These are phyloP conservation scores for Pedetes capensis DNA, from an alignment of 2,113 vertebrate species.

Conservation along the genomic window DNA sequence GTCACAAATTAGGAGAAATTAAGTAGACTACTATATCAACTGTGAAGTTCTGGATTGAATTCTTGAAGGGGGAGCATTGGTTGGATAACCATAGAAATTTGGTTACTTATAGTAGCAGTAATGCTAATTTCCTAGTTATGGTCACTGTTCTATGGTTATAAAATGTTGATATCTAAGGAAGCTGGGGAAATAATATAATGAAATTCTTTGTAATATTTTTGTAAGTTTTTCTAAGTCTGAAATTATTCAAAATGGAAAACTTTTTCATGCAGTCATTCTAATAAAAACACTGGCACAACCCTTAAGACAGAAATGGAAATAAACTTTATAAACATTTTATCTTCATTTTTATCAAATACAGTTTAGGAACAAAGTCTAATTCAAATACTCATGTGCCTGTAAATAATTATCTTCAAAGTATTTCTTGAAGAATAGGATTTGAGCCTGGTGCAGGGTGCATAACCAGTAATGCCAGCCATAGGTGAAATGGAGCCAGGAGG, in stretches of 20 bases:
- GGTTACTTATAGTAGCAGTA: not conserved
- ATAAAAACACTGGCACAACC: not conserved
- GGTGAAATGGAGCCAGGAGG: too few species aligned
- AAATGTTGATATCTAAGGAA: not conserved
- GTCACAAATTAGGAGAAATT: not conserved
- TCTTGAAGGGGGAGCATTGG: not conserved
- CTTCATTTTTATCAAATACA: not conserved
- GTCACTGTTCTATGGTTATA: not conserved
- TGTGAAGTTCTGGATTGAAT: not conserved
- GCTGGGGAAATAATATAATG: not conserved
- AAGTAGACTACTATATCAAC: not conserved
- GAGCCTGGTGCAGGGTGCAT: too few species aligned
- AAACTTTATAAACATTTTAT: not conserved
- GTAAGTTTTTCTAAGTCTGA: not conserved
- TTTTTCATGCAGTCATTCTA: not conserved
- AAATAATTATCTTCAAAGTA: not conserved
- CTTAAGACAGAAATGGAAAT: not conserved
- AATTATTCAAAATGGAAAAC: conserved; percentile 10
- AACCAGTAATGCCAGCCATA: too few species aligned
- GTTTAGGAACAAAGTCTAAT: not conserved
- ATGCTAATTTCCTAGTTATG: not conserved
- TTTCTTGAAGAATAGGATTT: not conserved
- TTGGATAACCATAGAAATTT: not conserved
- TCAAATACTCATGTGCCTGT: not conserved
- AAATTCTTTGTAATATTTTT: not conserved